Percentiles rank a stretch among this genome's conserved stretches.
These are phyloP conservation scores for Catostomus latipinnis DNA, from an alignment of 2,797 vertebrate species.

Conservation along the genomic window DNA sequence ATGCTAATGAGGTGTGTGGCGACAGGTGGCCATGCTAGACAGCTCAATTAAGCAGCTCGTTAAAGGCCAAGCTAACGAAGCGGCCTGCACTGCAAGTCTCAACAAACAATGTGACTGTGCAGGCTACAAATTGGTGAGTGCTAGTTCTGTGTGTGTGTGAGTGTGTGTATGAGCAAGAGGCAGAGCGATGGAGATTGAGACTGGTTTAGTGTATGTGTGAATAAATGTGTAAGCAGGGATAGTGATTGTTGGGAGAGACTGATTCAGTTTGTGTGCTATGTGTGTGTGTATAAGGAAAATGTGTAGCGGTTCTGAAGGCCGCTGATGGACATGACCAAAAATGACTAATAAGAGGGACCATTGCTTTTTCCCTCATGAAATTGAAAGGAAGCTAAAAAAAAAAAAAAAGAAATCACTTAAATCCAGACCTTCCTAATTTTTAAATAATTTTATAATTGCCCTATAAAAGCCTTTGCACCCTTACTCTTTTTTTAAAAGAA, in stretches of 20 bases:
- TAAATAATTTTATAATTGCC: too few species aligned
- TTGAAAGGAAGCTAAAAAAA: too few species aligned
- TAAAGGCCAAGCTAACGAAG: slow-evolving; percentile 99
- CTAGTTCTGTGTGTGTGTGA: slow-evolving; percentile 61
- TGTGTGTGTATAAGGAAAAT: slow-evolving; percentile 55
- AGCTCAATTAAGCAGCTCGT: slow-evolving; percentile 99
- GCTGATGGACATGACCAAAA: slow-evolving; percentile 73
- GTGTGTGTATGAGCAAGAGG: too few species aligned
- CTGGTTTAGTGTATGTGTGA: too few species aligned
- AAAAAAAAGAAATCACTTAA: not conserved
- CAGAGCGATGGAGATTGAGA: too few species aligned
- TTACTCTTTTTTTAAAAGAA: too few species aligned
- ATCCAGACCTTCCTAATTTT: not conserved
- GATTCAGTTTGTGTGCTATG: slow-evolving; percentile 25
- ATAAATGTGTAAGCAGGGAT: not conserved
- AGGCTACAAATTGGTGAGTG: slow-evolving; percentile 89
- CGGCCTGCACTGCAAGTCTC: slow-evolving; percentile 90
- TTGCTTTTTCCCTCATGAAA: too few species aligned
- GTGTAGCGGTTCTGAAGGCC: slow-evolving; percentile 57
- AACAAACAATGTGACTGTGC: slow-evolving; percentile 99
- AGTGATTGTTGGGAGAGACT: slow-evolving; percentile 24
- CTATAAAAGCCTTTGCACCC: too few species aligned
- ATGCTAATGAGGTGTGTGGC: slow-evolving; percentile 98
- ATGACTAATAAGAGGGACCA: slow-evolving; percentile 73
- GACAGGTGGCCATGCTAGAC: slow-evolving; percentile 99